phyloP scores from a whole-genome alignment of 2,797 vertebrate genomes.

The Smutsia gigantea region DNA sequence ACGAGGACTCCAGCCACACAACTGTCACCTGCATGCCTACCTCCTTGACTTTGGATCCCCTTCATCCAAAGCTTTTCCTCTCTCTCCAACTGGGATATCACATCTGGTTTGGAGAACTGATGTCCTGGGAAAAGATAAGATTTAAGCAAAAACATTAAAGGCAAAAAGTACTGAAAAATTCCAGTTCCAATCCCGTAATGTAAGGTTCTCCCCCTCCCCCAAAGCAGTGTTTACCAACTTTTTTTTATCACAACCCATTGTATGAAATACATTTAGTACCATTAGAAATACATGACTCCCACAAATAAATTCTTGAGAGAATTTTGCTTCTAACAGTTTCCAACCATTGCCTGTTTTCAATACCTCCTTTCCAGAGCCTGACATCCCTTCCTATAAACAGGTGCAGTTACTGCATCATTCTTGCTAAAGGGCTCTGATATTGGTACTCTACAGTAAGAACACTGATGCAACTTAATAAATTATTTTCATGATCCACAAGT shows the following conservation, averaged over 20 bases:
- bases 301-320: background rate
- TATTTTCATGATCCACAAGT: background rate
- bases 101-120: conserved; percentile 57
- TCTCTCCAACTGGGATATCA: conserved; percentile 66
- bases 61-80: conserved; percentile 49
- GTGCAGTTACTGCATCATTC: too few species aligned
- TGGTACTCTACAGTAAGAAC: background rate
- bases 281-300: background rate
- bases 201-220: background rate
- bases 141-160: background rate
- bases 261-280: background rate
- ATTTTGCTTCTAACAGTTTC: background rate
- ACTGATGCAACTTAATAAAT: background rate
- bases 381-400: background rate
- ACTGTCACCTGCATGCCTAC: background rate
- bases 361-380: background rate
- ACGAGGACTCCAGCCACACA: fast-evolving
- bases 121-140: conserved; percentile 29
- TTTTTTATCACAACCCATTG: background rate
- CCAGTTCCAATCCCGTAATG: background rate
- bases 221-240: background rate
- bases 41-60: background rate
- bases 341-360: too few species aligned
- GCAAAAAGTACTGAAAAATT: background rate
- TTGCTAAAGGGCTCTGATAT: background rate